Evolutionary conservation across 2,888 invertebrate species (phyloP).

Genomic region (Pachymerium ferrugineum): DNA sequence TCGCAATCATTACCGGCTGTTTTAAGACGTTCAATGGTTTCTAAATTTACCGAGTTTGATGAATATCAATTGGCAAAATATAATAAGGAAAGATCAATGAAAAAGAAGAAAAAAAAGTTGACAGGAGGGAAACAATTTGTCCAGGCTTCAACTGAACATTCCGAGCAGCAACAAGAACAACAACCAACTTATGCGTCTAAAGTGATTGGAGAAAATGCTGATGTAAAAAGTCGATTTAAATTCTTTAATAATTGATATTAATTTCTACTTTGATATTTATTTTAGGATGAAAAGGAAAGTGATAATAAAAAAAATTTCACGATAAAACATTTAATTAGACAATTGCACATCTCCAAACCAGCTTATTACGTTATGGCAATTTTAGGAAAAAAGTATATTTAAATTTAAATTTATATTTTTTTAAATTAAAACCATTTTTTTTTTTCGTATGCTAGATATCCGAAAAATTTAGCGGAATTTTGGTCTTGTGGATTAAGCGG

Average conservation of each 20-base stretch:
- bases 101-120: background rate
- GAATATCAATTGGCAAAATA: conserved; percentile 34
- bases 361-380: conserved; percentile 50
- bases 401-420: background rate
- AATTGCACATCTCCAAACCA: conserved; percentile 50
- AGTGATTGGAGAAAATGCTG: too few relatives aligned
- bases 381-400: conserved; percentile 48
- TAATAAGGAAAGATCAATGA: background rate
- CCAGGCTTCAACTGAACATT: too few relatives aligned
- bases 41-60: conserved; percentile 41
- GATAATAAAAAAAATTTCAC: conserved; percentile 41
- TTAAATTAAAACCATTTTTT: too few relatives aligned
- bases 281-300: background rate
- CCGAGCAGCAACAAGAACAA: too few relatives aligned
- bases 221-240: too few relatives aligned
- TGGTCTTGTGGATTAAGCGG: conserved; percentile 46
- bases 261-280: too few relatives aligned
- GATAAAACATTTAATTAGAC: conserved; percentile 50
- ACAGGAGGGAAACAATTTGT: too few relatives aligned
- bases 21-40: conserved; percentile 45
- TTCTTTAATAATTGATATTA: too few relatives aligned
- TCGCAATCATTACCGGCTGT: conserved; percentile 5
- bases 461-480: conserved; percentile 46
- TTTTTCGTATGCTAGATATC: too few relatives aligned
- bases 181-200: background rate